These are phyloP conservation scores for Microplitis deprimator DNA, from an alignment of 2,888 invertebrate genomes.

Conservation along the genomic window DNA sequence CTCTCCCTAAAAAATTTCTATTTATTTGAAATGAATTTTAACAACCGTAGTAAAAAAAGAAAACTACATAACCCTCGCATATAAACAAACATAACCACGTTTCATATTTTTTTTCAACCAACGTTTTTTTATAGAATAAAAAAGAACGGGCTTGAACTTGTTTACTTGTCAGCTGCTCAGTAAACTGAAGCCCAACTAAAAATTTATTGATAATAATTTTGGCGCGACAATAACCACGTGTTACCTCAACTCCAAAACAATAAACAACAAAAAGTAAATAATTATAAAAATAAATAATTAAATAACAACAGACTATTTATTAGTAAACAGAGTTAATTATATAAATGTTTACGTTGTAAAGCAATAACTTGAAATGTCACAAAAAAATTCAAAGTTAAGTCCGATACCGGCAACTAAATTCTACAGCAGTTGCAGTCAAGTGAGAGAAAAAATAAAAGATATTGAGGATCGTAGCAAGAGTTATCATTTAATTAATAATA, in stretches of 20 bases:
- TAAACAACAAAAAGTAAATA: neutral
- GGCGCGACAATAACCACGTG: neutral
- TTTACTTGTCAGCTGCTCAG: neutral
- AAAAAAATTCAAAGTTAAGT: slow-evolving; percentile 6
- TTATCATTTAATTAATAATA: neutral
- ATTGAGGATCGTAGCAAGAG: slow-evolving; percentile 14
- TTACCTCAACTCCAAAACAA: neutral
- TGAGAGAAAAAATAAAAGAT: slow-evolving; percentile 20
- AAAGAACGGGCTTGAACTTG: slow-evolving; percentile 4
- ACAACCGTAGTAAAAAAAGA: neutral
- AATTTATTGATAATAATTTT: neutral
- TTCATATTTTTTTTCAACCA: neutral
- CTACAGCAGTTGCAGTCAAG: neutral
- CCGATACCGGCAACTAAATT: slow-evolving; percentile 23
- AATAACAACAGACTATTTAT: neutral
- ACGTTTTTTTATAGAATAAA: neutral
- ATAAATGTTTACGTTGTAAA: neutral
- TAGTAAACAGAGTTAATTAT: neutral
- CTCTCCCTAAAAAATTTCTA: no score
- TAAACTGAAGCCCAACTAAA: neutral
- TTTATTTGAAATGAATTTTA: neutral
- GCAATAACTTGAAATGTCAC: slow-evolving; percentile 10
- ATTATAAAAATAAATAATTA: neutral
- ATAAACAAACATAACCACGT: neutral
- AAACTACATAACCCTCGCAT: neutral